Evolutionary conservation across 2,888 invertebrate species (phyloP), one percentile per base, ranked within the genome.

Genomic region (Timema cristinae): DNA sequence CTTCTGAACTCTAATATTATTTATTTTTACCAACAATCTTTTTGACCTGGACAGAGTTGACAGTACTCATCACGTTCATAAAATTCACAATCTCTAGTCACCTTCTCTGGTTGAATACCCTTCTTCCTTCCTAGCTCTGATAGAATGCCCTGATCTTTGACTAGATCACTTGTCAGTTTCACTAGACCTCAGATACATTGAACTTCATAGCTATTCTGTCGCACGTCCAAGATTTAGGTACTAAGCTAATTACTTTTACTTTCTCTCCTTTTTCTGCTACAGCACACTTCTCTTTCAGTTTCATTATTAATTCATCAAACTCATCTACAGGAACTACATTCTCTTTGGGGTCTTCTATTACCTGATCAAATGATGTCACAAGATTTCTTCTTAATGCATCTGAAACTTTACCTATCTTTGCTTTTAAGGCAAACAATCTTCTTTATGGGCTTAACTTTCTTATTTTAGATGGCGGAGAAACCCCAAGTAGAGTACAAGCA

Each of bases 131-230:
- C 63, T 10, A 63, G 47, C 32, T 63, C 16, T 2, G 47, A 6
- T 63, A 63, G 32, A 32, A 63, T 63, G 16, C 63, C 63, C 63
- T 63, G 63, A n/a, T 63, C 63, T 63, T 63, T 63, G 47, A 63
- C 32, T 63, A 63, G 63, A 48, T 63, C 6, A 47, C 32, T 63
- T 63, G 6, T 63, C 63, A 63, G 32, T 63, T 63, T 63, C 1
- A 63, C 63, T 48, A 63, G 47, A 63, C 11, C 32, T 32, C 63
- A 47, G 63, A 16, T 16, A 63, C 11, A 13, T 63, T 63, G 61
- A 61, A 61, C 61, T 9, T 47, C 5, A 6, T 13, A 59, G 59
- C 59, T 59, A n/a, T 32, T 63, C n/a, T 63, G 5, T 63, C 47
- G 32, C 32, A 32, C 32, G 6, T 32, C 63, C 63, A 63, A 47